phyloP scores from a whole-genome alignment of 2,797 vertebrate genomes.

The Sebastes goodei region DNA sequence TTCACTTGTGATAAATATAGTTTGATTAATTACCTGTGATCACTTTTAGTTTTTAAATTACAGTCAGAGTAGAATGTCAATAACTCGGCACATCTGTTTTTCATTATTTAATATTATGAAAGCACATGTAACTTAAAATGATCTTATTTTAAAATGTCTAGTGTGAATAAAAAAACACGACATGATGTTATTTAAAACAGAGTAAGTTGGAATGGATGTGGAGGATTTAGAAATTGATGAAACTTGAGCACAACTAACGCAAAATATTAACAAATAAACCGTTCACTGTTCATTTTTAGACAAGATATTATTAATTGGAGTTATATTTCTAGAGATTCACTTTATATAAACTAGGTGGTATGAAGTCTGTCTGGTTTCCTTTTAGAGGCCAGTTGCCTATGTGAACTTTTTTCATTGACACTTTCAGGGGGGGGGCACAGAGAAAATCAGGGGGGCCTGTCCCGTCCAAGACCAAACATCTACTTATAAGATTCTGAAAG shows the following conservation, averaged over 20 bases:
- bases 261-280: neutral
- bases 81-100: neutral
- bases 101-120: neutral
- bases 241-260: neutral
- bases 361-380: neutral
- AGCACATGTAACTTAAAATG: neutral
- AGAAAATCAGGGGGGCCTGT: too few species aligned
- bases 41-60: neutral
- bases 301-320: neutral
- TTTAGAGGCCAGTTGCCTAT: neutral
- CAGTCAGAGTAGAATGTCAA: neutral
- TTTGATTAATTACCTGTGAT: neutral
- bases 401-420: neutral
- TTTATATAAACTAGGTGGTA: neutral
- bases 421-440: neutral
- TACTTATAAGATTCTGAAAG: too few species aligned
- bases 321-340: neutral
- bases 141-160: neutral
- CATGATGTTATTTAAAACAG: neutral
- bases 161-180: neutral
- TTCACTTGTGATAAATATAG: neutral
- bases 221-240: neutral
- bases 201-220: too few species aligned
- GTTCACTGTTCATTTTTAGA: neutral
- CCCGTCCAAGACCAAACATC: too few species aligned